Percentiles rank a stretch among this genome's conserved stretches.
phyloP scores from a whole-genome alignment of 2,797 vertebrate genomes.

The Gephyroberyx darwinii region DNA sequence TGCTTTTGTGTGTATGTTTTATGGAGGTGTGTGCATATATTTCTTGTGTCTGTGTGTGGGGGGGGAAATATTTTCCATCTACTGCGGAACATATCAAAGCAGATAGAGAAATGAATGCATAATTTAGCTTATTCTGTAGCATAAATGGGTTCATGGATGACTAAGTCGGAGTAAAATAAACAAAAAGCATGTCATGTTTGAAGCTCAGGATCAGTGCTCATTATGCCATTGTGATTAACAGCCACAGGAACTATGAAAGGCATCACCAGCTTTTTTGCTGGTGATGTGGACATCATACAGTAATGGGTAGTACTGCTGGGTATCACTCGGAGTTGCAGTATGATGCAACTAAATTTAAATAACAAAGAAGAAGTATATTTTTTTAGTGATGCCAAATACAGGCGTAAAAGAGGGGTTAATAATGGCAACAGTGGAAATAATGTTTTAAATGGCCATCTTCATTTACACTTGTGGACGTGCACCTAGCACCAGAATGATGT shows the following conservation, averaged over 20 bases:
- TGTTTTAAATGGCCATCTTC: too few relatives aligned
- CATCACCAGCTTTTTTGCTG: not conserved
- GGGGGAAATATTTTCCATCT: slow-evolving; percentile 16
- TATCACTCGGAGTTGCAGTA: not conserved
- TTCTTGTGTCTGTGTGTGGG: not conserved
- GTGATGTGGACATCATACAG: not conserved
- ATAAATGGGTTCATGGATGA: slow-evolving; percentile 22
- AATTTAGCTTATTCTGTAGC: slow-evolving; percentile 30
- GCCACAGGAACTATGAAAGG: too few relatives aligned
- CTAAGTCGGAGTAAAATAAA: slow-evolving; percentile 25
- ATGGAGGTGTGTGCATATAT: not conserved
- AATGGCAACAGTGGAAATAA: too few relatives aligned
- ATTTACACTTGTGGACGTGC: too few relatives aligned
- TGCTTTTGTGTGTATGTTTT: not conserved
- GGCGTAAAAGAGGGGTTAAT: too few relatives aligned
- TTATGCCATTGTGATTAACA: too few relatives aligned
- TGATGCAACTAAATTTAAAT: not conserved
- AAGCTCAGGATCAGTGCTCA: not conserved
- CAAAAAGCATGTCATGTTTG: slow-evolving; percentile 9
- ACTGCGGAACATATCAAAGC: slow-evolving; percentile 18
- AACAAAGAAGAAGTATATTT: not conserved
- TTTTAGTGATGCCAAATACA: too few relatives aligned
- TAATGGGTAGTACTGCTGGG: not conserved
- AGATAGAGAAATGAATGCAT: slow-evolving; percentile 28
- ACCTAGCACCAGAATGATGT: not conserved